A percentile compares a stretch with the other conserved stretches of the same genome.
phyloP scores from a whole-genome alignment of 2,888 invertebrate genomes.

The Eupithecia inturbata region DNA sequence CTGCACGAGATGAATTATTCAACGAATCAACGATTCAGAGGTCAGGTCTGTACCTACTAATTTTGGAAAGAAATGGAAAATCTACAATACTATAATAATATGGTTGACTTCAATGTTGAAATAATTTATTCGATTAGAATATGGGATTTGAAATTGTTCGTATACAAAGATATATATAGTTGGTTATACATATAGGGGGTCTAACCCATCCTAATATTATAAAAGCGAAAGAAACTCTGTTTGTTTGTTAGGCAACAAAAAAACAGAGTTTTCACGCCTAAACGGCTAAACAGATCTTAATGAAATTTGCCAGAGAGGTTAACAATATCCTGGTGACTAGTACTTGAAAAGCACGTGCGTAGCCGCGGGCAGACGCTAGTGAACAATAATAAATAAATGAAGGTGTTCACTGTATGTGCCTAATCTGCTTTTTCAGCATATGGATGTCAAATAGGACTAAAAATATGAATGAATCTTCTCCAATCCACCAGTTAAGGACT shows the following conservation, averaged over 20 bases:
- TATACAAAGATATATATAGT: not conserved
- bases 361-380: too few relatives aligned
- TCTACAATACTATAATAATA: conserved; percentile 15
- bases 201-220: not conserved
- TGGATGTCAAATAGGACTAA: not conserved
- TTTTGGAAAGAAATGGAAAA: conserved; percentile 20
- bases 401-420: not conserved
- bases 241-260: too few relatives aligned
- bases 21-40: conserved; percentile 37
- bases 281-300: too few relatives aligned
- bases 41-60: conserved; percentile 23
- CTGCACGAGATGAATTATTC: conserved; percentile 60
- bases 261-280: too few relatives aligned
- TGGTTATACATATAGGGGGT: not conserved
- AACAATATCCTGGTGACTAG: too few relatives aligned
- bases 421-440: not conserved
- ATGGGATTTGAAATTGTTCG: too few relatives aligned
- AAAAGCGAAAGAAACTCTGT: too few relatives aligned
- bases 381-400: not conserved
- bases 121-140: not conserved
- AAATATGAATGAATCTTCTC: not conserved
- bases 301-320: too few relatives aligned
- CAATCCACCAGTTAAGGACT: not conserved
- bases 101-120: not conserved
- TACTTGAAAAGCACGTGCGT: too few relatives aligned